These are phyloP conservation scores for Sebastes fasciatus DNA, from an alignment of 2,113 vertebrate genomes.

Conservation along the genomic window DNA sequence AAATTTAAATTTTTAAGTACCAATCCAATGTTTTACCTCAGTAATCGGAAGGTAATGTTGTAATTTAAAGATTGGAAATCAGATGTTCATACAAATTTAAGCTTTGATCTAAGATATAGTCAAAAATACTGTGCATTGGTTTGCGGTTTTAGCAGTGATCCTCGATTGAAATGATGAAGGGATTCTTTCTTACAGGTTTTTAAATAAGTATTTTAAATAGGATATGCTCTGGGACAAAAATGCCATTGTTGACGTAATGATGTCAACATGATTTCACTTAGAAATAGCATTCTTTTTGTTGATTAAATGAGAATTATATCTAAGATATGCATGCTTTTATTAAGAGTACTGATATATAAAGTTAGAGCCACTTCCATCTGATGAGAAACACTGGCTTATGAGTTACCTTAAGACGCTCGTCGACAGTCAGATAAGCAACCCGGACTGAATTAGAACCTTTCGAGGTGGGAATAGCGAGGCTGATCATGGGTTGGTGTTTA, in stretches of 20 bases:
- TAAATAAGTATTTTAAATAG: conserved; percentile 78
- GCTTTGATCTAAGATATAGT: conserved; percentile 49
- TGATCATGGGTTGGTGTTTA: conserved; percentile 56
- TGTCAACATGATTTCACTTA: conserved; percentile 73
- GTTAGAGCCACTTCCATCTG: conserved; percentile 51
- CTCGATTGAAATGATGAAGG: conserved; percentile 67
- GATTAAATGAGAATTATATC: conserved; percentile 77
- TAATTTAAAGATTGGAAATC: conserved; percentile 57
- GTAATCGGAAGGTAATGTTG: conserved; percentile 68
- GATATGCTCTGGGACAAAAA: conserved; percentile 79
- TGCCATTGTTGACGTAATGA: conserved; percentile 75
- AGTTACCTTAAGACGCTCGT: conserved; percentile 40
- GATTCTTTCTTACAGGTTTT: conserved; percentile 74
- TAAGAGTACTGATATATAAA: conserved; percentile 78
- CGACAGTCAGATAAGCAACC: conserved; percentile 27
- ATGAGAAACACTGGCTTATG: conserved; percentile 25
- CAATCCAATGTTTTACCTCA: conserved; percentile 77
- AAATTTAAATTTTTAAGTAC: conserved; percentile 47
- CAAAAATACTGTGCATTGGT: conserved; percentile 62
- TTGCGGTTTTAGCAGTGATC: conserved; percentile 49
- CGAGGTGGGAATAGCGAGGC: conserved; percentile 35
- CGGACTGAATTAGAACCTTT: conserved; percentile 46
- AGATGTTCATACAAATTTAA: conserved; percentile 45
- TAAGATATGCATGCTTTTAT: conserved; percentile 85
- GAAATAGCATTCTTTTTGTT: conserved; percentile 71